These are phyloP conservation scores for Periplaneta americana DNA, from an alignment of 1,140 invertebrate genomes.

Conservation along the genomic window DNA sequence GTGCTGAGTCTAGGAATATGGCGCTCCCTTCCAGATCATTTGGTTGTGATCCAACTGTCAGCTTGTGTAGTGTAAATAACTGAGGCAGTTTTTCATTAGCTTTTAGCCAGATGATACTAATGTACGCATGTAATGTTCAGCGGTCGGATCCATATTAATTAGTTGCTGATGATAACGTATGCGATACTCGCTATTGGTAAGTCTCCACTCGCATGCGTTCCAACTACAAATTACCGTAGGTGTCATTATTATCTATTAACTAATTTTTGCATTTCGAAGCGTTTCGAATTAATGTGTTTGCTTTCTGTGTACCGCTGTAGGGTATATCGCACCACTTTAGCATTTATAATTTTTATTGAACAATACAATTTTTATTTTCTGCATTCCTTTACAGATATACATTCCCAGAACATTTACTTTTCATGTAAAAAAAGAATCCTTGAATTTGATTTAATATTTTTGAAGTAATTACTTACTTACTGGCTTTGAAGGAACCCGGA, in stretches of 20 bases:
- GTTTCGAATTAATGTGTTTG: background rate
- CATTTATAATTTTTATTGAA: too few relatives aligned
- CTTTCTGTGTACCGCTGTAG: background rate
- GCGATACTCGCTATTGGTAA: background rate
- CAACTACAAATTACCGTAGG: background rate
- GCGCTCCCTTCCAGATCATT: background rate
- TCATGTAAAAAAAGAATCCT: too few relatives aligned
- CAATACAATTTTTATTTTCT: too few relatives aligned
- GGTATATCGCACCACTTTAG: too few relatives aligned
- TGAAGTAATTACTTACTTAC: too few relatives aligned
- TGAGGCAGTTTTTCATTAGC: background rate
- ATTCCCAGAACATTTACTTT: too few relatives aligned
- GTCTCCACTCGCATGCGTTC: background rate
- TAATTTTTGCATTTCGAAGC: background rate
- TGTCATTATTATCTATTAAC: background rate
- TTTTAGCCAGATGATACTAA: background rate
- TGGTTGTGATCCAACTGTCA: background rate
- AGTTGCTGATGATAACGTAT: background rate
- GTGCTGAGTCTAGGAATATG: background rate
- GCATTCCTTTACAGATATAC: too few relatives aligned
- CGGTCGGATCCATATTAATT: background rate
- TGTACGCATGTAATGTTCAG: background rate
- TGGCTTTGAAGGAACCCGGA: too few relatives aligned
- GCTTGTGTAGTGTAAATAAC: background rate
- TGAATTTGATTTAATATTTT: too few relatives aligned